These are phyloP conservation scores for Amazona vittata DNA, from an alignment of 2,113 vertebrate genomes.

Conservation along the genomic window DNA sequence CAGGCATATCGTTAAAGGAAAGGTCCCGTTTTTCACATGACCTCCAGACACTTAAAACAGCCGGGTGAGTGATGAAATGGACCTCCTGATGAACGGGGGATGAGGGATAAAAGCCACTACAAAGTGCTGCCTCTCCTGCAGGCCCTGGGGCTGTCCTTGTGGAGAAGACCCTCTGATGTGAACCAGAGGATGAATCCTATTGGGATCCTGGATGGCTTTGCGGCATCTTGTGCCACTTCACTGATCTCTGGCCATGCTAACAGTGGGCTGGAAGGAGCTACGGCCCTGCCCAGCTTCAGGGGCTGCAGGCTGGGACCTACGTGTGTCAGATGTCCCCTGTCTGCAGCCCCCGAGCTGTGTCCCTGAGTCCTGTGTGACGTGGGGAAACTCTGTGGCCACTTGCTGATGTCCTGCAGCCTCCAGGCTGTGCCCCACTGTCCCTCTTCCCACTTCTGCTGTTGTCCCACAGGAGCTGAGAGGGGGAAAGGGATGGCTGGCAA, in stretches of 20 bases:
- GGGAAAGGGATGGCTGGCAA: neutral
- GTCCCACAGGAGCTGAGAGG: rapidly evolving
- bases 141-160: rapidly evolving
- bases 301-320: neutral
- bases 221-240: rapidly evolving
- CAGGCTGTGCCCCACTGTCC: rapidly evolving
- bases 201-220: neutral
- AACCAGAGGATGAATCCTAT: rapidly evolving
- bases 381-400: rapidly evolving
- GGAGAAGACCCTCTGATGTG: rapidly evolving
- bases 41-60: neutral
- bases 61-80: rapidly evolving
- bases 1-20: neutral
- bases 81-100: rapidly evolving
- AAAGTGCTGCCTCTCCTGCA: neutral
- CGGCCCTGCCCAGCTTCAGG: neutral
- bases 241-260: rapidly evolving
- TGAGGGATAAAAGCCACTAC: rapidly evolving
- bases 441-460: neutral
- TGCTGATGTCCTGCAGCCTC: rapidly evolving
- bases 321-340: rapidly evolving
- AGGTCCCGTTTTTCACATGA: neutral
- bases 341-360: rapidly evolving
- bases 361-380: rapidly evolving
- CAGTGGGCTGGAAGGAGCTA: neutral